Base-by-base conservation (phyloP, 2,113 vertebrate genomes). In the Phoenicopterus ruber region DNA sequence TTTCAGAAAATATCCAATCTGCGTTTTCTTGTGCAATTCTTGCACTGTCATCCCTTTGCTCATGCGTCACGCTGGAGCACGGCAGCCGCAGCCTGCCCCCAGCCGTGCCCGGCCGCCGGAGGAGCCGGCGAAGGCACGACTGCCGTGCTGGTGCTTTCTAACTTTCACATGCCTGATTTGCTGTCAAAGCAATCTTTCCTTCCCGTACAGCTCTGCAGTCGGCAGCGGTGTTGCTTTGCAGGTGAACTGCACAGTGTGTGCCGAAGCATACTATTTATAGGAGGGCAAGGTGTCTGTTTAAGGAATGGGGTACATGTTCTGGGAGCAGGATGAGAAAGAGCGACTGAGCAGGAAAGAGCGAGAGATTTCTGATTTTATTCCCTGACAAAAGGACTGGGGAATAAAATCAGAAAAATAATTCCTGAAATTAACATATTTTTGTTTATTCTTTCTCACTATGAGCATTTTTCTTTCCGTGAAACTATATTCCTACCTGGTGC, bases 31-130 rank as follows among this genome's bases (percentile, higher is more conserved):
- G 22, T 5, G 70, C 3, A 3, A 5, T 25, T 63, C 82, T 21
- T 57, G 67, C 67, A 2, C 4, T 25, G 47, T 9, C 38, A 42
- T 17, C 1, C 1, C 61, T 31, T 11, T 21, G 46, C 79, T 67
- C 16, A 1, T 4, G 47, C 46, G 1, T 38, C n/a, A 4, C 20
- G 63, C 21, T 2, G 6, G 36, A 50, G 61, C 22, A 3, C 1
- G 38, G 7, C n/a, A 21, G 58, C 40, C 1, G 19, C 54, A 34
- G 59, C 36, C 47, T 36, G 61, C 28, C 55, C 24, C 50, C 19
- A 17, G 63, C 80, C n/a, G 1, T 34, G 54, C 59, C 17, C 55
- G 4, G 29, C 22, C 0, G 3, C 26, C 1, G 0, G 11, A 7
- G 17, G 49, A 22, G 77, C 63, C 59, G 79, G 29, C 1, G 3